Percentiles rank a stretch among this genome's conserved stretches.
These are phyloP conservation scores for Pentalonia nigronervosa DNA, from an alignment of 1,140 invertebrate species.

Conservation along the genomic window DNA sequence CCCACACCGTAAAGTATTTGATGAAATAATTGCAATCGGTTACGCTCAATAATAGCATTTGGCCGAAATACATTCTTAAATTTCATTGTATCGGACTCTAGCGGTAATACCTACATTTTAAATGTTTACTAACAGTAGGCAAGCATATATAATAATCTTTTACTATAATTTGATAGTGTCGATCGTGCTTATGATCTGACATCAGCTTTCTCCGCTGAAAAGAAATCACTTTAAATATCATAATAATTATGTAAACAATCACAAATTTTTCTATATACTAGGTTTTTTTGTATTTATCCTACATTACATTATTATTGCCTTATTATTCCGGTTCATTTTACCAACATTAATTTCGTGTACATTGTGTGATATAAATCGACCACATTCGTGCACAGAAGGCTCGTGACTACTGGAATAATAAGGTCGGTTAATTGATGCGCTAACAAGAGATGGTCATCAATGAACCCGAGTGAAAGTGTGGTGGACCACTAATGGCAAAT, in stretches of 20 bases:
- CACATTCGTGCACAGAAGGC: background rate
- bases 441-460: slow-evolving; percentile 7
- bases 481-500: slow-evolving; percentile 1
- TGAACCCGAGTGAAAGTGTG: slow-evolving; percentile 24
- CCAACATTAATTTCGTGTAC: background rate
- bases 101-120: background rate
- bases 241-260: slow-evolving; percentile 31
- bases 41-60: background rate
- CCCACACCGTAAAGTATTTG: background rate
- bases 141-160: background rate
- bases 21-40: background rate
- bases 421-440: slow-evolving; percentile 28
- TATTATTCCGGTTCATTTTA: slow-evolving; percentile 47
- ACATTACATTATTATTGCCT: background rate
- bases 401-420: slow-evolving; percentile 3
- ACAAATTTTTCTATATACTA: background rate
- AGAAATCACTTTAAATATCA: background rate
- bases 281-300: slow-evolving; percentile 11
- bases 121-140: slow-evolving; percentile 2
- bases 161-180: slow-evolving; percentile 11
- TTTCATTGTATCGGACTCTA: background rate
- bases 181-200: background rate
- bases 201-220: background rate
- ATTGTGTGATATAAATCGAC: background rate
- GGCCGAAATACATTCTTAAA: background rate